Percentiles rank a stretch among this genome's conserved stretches.
phyloP scores from a whole-genome alignment of 1,140 invertebrate species.

The Maconellicoccus hirsutus region DNA sequence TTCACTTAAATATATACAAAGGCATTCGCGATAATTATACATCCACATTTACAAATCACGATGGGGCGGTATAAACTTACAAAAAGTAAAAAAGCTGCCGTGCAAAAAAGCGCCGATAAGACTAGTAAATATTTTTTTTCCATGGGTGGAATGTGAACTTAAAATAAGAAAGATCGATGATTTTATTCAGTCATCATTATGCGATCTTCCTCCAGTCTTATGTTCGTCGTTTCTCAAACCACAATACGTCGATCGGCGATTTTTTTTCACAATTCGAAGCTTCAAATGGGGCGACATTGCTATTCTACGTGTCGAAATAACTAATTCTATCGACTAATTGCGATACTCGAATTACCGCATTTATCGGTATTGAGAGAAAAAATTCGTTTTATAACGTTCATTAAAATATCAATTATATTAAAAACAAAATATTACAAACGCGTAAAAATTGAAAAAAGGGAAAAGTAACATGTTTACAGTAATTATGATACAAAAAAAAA shows the following conservation, averaged over 20 bases:
- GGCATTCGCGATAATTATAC: background rate
- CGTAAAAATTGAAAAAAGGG: slow-evolving; percentile 2
- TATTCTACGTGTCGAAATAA: background rate
- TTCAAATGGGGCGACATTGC: background rate
- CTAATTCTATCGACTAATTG: background rate
- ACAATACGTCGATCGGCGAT: background rate
- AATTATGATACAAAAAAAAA: background rate
- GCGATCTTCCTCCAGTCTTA: background rate
- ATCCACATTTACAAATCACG: slow-evolving; percentile 3
- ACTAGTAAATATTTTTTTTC: background rate
- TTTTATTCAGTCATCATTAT: background rate
- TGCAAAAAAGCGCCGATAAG: background rate
- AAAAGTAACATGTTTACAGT: background rate
- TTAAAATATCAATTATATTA: slow-evolving; percentile 1
- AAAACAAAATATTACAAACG: slow-evolving; percentile 9
- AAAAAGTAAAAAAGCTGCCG: background rate
- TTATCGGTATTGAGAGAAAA: background rate
- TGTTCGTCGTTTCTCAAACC: background rate
- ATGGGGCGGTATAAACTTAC: background rate
- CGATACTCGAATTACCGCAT: slow-evolving; percentile 1
- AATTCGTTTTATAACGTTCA: background rate
- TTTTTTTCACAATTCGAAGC: slow-evolving; percentile 1
- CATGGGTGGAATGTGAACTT: background rate
- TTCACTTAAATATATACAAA: background rate
- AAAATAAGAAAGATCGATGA: background rate